Conservation (phyloP, 1,140 invertebrate species). For the Drosophila yakuba region DNA sequence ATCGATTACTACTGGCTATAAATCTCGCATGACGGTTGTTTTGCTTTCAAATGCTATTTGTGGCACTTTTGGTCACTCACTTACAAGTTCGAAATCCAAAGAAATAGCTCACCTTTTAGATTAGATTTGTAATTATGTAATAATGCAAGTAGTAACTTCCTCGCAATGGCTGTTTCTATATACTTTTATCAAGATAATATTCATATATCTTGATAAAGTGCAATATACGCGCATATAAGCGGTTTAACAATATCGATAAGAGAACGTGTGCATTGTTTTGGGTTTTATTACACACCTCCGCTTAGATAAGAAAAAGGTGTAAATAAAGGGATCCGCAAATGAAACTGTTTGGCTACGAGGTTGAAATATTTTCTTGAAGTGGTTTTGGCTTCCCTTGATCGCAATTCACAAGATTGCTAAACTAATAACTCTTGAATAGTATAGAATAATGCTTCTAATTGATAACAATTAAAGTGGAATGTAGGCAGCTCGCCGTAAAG, state of each 20-base stretch:
- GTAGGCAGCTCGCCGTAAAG: too few species aligned
- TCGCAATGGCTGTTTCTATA: neutral
- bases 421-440: neutral
- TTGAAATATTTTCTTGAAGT: neutral
- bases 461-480: too few species aligned
- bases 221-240: neutral
- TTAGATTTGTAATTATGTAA: neutral
- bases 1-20: conserved; percentile 24
- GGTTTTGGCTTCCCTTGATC: neutral
- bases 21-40: neutral
- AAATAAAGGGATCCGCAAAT: conserved; percentile 1
- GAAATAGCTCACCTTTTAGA: too few species aligned
- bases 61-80: neutral
- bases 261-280: conserved; percentile 2
- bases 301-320: neutral
- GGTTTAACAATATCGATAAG: conserved; percentile 9
- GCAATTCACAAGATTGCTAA: neutral
- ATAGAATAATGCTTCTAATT: neutral
- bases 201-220: conserved; percentile 6
- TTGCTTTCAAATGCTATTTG: neutral
- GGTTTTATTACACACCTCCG: conserved; percentile 1
- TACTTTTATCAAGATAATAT: neutral
- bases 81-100: too few species aligned
- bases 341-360: neutral
- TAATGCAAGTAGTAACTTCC: neutral